Conservation (phyloP, 1,140 invertebrate species). For the Ephestia elutella region DNA sequence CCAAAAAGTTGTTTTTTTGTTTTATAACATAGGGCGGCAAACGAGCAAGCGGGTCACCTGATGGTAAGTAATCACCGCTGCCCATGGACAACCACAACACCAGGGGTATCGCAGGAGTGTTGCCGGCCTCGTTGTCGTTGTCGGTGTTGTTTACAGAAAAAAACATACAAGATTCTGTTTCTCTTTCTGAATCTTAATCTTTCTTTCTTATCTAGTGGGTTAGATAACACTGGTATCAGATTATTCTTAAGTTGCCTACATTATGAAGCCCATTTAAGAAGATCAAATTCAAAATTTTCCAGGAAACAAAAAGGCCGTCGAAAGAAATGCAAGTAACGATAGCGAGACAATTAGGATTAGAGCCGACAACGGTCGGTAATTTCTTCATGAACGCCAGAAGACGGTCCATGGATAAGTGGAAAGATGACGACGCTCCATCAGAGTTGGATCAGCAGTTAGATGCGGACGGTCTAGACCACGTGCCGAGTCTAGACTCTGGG, state of each 20-base stretch:
- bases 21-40: no score
- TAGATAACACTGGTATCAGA: no score
- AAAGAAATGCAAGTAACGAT: constrained; percentile 99
- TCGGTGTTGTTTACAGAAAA: no score
- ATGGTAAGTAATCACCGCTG: no score
- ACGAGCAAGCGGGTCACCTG: no score
- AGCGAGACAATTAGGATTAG: constrained; percentile 96
- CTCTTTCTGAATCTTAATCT: no score
- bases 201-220: no score
- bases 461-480: constrained; percentile 56
- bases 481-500: constrained; percentile 58
- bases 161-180: no score
- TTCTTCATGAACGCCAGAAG: constrained; percentile 99
- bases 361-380: constrained; percentile 99
- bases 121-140: no score
- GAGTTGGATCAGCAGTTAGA: constrained; percentile 61
- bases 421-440: constrained; percentile 83
- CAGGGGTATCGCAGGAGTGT: no score
- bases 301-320: constrained; percentile 99
- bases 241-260: neutral
- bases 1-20: no score
- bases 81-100: no score
- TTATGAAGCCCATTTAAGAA: neutral
- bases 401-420: constrained; percentile 99
- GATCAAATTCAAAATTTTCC: constrained; percentile 44